Evolutionary conservation across 2,797 vertebrate species (phyloP), one percentile per base, ranked within the genome.

Genomic region (Thaleichthys pacificus): DNA sequence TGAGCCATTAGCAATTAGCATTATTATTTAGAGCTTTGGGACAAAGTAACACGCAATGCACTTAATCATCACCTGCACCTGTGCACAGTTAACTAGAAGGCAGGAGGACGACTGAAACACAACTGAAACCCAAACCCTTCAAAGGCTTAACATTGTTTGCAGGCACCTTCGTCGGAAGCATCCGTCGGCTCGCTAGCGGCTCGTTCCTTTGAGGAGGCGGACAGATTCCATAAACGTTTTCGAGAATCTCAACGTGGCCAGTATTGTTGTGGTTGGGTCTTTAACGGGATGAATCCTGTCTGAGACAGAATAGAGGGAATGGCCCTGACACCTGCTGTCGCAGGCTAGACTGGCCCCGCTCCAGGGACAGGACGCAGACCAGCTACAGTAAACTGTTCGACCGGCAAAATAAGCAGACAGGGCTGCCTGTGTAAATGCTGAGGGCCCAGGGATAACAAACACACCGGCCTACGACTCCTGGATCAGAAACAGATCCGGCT

Each of bases 391-490:
- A 90, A 90, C 82, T 68, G 57, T 77, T 79, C 30, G 24, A 81
- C 82, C 86, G 79, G 80, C 82, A 88, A 88, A 92, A 90, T 87
- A 89, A 91, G 86, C 89, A 88, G 61, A 70, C 49, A 71, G 85
- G 85, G 78, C 80, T 70, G 76, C 73, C 79, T 82, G 69, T 82
- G 85, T 86, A 86, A 89, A 88, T 78, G 71, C 71, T 80, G 77
- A 47, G 75, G 77, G 81, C 69, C 65, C 61, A 82, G 75, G 79
- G 85, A 82, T 80, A 87, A 86, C 82, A 89, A 90, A 85, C 76
- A 82, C 19, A 81, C 65, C 80, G 58, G 30, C 62, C 58, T 35
- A 26, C 49, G 57, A 19, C 47, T 69, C 66, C 30, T 5, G 21
- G 60, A 22, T 64, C 67, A 38, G 64, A 19, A 70, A 30, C 15